Conservation (phyloP, 2,888 invertebrate genomes). For the Dorcus hopei region DNA sequence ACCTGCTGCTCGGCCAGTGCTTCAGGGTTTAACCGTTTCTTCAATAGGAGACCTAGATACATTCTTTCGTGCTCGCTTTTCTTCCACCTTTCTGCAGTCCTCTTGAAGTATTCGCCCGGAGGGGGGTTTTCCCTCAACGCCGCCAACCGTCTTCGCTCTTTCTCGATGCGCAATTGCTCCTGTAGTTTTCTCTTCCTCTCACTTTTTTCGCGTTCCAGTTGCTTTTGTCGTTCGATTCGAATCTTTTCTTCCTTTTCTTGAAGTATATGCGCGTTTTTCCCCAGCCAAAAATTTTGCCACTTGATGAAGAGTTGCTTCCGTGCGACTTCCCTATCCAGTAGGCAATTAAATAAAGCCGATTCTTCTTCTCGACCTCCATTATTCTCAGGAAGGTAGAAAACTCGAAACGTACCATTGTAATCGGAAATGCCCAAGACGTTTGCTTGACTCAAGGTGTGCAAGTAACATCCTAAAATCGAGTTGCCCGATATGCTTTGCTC, state of each 20-base stretch:
- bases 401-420: constrained; percentile 63
- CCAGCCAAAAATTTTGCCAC: constrained; percentile 63
- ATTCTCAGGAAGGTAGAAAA: constrained; percentile 50
- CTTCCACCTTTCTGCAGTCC: constrained; percentile 57
- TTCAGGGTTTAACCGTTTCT: constrained; percentile 60
- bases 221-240: constrained; percentile 36
- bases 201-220: constrained; percentile 22
- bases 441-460: constrained; percentile 52
- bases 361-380: background rate
- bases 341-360: constrained; percentile 38
- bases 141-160: constrained; percentile 23
- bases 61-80: constrained; percentile 64
- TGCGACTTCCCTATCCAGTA: constrained; percentile 55
- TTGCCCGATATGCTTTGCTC: constrained; percentile 65
- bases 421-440: constrained; percentile 65
- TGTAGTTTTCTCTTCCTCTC: constrained; percentile 7
- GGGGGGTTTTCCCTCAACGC: constrained; percentile 16
- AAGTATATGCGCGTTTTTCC: constrained; percentile 45
- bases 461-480: constrained; percentile 61
- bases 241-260: constrained; percentile 27
- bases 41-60: constrained; percentile 60
- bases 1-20: constrained; percentile 59
- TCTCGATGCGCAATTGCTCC: constrained; percentile 20
- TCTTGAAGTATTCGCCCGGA: constrained; percentile 34
- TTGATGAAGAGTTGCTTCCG: constrained; percentile 52